Percentiles rank a stretch among this genome's conserved stretches.
phyloP scores from a whole-genome alignment of 2,113 vertebrate species.

The Gnathonemus longibarbis region DNA sequence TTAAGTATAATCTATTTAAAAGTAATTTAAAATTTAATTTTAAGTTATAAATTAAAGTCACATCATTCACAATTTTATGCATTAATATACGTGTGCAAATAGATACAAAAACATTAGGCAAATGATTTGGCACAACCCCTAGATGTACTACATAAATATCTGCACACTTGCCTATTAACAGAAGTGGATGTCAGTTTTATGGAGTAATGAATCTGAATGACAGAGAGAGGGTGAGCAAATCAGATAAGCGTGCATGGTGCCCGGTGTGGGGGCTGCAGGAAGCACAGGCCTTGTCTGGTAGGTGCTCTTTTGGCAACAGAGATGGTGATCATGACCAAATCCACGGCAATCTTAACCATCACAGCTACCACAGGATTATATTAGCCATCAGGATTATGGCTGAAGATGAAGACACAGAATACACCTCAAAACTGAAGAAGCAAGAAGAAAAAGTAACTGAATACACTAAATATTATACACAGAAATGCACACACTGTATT shows the following conservation, averaged over 20 bases:
- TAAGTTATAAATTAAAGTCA: neutral
- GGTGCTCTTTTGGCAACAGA: neutral
- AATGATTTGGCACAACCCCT: neutral
- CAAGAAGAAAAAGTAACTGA: neutral
- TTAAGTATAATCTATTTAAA: neutral
- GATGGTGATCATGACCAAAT: neutral
- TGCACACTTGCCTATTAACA: neutral
- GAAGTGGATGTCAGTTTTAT: neutral
- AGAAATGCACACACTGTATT: neutral
- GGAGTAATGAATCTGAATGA: neutral
- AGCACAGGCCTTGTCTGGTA: neutral
- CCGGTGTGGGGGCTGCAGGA: neutral
- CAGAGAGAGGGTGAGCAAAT: neutral
- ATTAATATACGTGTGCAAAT: neutral
- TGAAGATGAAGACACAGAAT: neutral
- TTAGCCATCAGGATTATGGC: neutral
- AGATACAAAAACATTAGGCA: neutral
- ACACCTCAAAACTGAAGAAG: neutral
- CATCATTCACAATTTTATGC: neutral
- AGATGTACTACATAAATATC: neutral
- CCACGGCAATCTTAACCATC: neutral
- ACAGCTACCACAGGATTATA: neutral
- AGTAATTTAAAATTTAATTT: neutral
- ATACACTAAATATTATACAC: neutral
- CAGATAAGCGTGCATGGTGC: neutral